These are phyloP conservation scores for Cheilosia scutellata DNA, from an alignment of 2,888 invertebrate species.

Conservation along the genomic window DNA sequence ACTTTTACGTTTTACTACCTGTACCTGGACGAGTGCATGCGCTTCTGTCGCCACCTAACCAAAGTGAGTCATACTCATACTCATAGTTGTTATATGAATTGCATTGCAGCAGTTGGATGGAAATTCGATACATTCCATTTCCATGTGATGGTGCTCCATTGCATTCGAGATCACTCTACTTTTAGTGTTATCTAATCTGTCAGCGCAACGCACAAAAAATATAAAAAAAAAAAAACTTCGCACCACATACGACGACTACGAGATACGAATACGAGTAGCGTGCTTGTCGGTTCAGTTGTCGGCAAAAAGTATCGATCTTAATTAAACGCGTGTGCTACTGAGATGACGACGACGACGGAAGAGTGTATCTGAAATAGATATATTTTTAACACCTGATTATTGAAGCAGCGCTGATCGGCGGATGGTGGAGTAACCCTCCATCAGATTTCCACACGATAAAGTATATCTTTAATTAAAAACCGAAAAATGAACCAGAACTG, in stretches of 20 bases:
- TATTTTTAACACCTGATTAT: conserved; percentile 72
- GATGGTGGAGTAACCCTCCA: conserved; percentile 1
- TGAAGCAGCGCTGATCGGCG: conserved; percentile 1
- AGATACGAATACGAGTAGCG: conserved; percentile 27
- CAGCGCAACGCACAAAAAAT: conserved; percentile 18
- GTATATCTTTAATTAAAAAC: conserved; percentile 62
- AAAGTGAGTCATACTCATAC: conserved; percentile 52
- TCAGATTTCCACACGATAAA: conserved; percentile 6
- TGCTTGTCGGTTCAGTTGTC: neutral
- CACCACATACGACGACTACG: too few relatives aligned
- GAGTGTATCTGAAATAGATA: conserved; percentile 51
- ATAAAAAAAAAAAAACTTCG: conserved; percentile 30
- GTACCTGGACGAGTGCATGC: neutral
- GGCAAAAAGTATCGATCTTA: conserved; percentile 45
- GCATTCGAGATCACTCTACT: conserved; percentile 45
- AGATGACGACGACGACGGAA: conserved; percentile 16
- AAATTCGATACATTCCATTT: conserved; percentile 49
- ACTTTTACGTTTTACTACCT: neutral
- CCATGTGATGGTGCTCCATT: conserved; percentile 16
- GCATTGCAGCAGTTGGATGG: neutral
- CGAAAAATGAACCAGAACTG: conserved; percentile 18
- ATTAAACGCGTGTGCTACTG: conserved; percentile 44
- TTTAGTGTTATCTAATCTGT: conserved; percentile 65
- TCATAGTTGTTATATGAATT: neutral
- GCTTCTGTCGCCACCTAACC: neutral